phyloP scores from a whole-genome alignment of 2,797 vertebrate genomes.

The Sebastes jordani region DNA sequence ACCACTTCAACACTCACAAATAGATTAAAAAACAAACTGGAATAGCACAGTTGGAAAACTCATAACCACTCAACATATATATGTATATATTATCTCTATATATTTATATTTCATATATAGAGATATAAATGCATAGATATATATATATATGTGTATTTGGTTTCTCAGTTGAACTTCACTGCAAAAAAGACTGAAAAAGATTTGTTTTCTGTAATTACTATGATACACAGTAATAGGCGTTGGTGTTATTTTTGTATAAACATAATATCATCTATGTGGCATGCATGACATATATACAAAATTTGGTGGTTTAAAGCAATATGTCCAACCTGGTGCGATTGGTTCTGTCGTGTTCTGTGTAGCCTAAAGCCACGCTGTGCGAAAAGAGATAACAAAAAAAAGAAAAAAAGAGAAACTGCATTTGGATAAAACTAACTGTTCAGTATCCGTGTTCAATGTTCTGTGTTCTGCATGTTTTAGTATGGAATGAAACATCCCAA shows the following conservation, averaged over 20 bases:
- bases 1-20: slow-evolving; percentile 44
- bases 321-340: slow-evolving; percentile 89
- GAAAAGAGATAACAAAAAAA: slow-evolving; percentile 42
- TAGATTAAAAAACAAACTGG: slow-evolving; percentile 60
- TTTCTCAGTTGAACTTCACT: slow-evolving; percentile 71
- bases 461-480: slow-evolving; percentile 87
- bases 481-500: slow-evolving; percentile 82
- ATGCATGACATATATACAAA: slow-evolving; percentile 94
- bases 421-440: slow-evolving; percentile 81
- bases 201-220: slow-evolving; percentile 85
- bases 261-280: slow-evolving; percentile 90
- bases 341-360: slow-evolving; percentile 86
- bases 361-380: slow-evolving; percentile 79
- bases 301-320: slow-evolving; percentile 89
- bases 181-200: slow-evolving; percentile 77
- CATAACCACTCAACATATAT: slow-evolving; percentile 68
- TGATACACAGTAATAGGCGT: slow-evolving; percentile 89
- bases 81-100: slow-evolving; percentile 54
- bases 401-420: slow-evolving; percentile 67
- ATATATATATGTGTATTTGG: slow-evolving; percentile 29
- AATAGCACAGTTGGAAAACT: slow-evolving; percentile 68
- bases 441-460: slow-evolving; percentile 84
- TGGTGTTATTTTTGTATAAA: slow-evolving; percentile 97
- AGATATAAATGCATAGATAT: slow-evolving; percentile 51
- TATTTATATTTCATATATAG: slow-evolving; percentile 44